Evolutionary conservation across 1,140 invertebrate genomes (phyloP).

Genomic region (Drosophila busckii): DNA sequence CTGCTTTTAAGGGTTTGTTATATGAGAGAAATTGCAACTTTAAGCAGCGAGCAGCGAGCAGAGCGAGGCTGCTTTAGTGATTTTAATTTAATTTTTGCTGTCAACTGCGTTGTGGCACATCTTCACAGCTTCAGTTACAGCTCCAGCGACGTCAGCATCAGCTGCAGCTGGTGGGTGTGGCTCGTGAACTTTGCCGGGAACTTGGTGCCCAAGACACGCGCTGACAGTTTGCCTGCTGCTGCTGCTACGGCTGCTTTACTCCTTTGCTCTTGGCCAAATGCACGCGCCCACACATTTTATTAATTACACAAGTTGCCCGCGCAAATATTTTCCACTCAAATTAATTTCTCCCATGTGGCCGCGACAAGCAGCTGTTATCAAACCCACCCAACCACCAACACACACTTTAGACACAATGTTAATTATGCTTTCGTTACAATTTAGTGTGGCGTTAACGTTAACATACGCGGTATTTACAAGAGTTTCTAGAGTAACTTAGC

Average conservation of each 20-base stretch:
- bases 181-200: slow-evolving; percentile 44
- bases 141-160: slow-evolving; percentile 1
- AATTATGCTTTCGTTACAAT: slow-evolving; percentile 19
- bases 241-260: background rate
- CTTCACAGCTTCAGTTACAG: slow-evolving; percentile 6
- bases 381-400: background rate
- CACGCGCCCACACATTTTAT: slow-evolving; percentile 59
- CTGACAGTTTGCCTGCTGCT: slow-evolving; percentile 54
- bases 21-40: slow-evolving; percentile 35
- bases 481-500: slow-evolving; percentile 1
- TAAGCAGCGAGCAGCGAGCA: slow-evolving; percentile 14
- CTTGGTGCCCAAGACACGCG: slow-evolving; percentile 59
- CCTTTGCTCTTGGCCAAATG: slow-evolving; percentile 14
- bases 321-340: slow-evolving; percentile 73
- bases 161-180: slow-evolving; percentile 17
- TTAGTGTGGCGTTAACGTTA: slow-evolving; percentile 16
- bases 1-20: background rate
- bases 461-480: slow-evolving; percentile 4
- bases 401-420: background rate
- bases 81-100: slow-evolving; percentile 38
- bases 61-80: slow-evolving; percentile 3
- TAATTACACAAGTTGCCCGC: slow-evolving; percentile 70
- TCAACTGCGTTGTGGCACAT: slow-evolving; percentile 3
- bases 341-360: slow-evolving; percentile 72
- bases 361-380: slow-evolving; percentile 58